A percentile compares a stretch with the other conserved stretches of the same genome.
These are phyloP conservation scores for Chymomyza fuscimana DNA, from an alignment of 2,888 invertebrate species.

Conservation along the genomic window DNA sequence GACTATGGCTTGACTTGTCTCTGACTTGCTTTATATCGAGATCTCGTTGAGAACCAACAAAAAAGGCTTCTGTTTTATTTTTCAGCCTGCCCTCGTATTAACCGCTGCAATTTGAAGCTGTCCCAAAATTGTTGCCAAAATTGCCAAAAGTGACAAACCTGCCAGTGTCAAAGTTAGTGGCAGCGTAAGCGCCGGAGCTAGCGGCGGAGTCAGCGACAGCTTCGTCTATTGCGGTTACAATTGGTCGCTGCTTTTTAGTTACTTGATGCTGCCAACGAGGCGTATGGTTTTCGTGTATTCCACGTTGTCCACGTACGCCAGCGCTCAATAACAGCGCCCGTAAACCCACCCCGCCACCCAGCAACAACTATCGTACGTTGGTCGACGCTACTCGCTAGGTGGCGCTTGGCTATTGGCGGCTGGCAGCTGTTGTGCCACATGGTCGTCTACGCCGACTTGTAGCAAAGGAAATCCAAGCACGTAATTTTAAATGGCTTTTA, in stretches of 20 bases:
- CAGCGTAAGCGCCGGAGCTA: neutral
- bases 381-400: neutral
- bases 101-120: conserved; percentile 11
- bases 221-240: conserved; percentile 27
- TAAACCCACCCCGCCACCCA: conserved; percentile 21
- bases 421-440: conserved; percentile 1
- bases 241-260: conserved; percentile 16
- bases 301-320: conserved; percentile 62
- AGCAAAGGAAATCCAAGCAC: conserved; percentile 73
- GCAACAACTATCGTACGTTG: conserved; percentile 4
- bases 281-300: conserved; percentile 9
- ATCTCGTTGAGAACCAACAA: no score
- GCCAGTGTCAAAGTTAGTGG: conserved; percentile 26
- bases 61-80: no score
- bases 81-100: no score
- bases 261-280: neutral
- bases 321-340: conserved; percentile 65
- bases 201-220: conserved; percentile 1
- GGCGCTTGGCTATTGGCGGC: neutral
- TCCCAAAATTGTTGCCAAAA: conserved; percentile 48
- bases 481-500: conserved; percentile 77
- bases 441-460: conserved; percentile 10
- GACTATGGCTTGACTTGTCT: no score
- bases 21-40: no score
- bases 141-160: conserved; percentile 69